Evolutionary conservation across 2,797 vertebrate species (phyloP).

Genomic region (Phalloptychus januarius): DNA sequence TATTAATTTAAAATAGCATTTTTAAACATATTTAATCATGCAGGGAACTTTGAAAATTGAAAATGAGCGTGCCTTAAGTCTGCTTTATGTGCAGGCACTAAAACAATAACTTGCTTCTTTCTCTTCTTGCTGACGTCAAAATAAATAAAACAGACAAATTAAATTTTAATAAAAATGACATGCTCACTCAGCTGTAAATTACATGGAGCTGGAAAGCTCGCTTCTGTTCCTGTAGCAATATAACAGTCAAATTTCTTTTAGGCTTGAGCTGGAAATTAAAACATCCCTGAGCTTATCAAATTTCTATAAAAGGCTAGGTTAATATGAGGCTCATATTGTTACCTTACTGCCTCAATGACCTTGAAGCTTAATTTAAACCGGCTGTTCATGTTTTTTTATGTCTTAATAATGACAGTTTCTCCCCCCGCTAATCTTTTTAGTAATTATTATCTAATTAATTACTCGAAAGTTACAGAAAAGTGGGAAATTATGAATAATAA

Average conservation of each 20-base stretch:
- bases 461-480: too few species aligned
- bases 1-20: constrained; percentile 15
- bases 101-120: neutral
- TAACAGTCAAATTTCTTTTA: neutral
- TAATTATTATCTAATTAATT: constrained; percentile 66
- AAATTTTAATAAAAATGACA: constrained; percentile 4
- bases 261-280: neutral
- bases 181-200: constrained; percentile 3
- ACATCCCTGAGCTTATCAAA: constrained; percentile 19
- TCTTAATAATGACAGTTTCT: constrained; percentile 27
- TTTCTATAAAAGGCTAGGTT: constrained; percentile 19
- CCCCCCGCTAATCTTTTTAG: constrained; percentile 43
- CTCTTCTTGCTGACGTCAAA: neutral
- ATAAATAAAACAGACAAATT: constrained; percentile 2
- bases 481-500: constrained; percentile 35
- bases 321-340: constrained; percentile 19
- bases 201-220: neutral
- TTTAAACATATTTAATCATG: constrained; percentile 4
- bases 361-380: constrained; percentile 5
- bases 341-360: constrained; percentile 17
- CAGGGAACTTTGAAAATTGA: constrained; percentile 12
- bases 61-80: constrained; percentile 4
- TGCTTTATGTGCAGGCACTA: constrained; percentile 6
- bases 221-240: constrained; percentile 15
- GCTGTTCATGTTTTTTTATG: constrained; percentile 6